Evolutionary conservation across 2,888 invertebrate species (phyloP).

Genomic region (Zaprionus bogoriensis): DNA sequence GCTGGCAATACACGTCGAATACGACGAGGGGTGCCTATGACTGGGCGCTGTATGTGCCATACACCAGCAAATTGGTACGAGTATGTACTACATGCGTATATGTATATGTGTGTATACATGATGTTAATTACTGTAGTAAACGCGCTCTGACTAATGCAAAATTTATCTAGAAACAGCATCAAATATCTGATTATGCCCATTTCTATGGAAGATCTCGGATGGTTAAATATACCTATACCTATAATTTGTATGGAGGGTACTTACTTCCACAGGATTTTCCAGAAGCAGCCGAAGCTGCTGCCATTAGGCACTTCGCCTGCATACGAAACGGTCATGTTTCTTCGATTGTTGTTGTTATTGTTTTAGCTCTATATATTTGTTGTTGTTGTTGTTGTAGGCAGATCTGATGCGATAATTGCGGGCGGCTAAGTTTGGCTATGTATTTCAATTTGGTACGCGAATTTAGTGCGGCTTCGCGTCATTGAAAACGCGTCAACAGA

Average conservation of each 20-base stretch:
- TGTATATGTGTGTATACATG: not conserved
- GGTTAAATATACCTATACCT: too few species aligned
- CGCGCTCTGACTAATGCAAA: conserved; percentile 41
- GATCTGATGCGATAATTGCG: conserved; percentile 16
- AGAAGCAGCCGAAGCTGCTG: conserved; percentile 96
- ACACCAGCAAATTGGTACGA: not conserved
- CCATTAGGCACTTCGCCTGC: conserved; percentile 95
- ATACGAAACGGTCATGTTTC: conserved; percentile 92
- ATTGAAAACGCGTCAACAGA: conserved; percentile 59
- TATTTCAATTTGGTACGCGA: conserved; percentile 38
- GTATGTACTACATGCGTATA: not conserved
- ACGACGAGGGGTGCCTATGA: not conserved
- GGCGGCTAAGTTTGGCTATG: conserved; percentile 43
- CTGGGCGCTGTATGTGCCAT: not conserved
- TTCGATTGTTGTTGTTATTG: conserved; percentile 15
- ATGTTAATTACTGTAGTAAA: conserved; percentile 66
- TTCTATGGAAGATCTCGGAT: not conserved
- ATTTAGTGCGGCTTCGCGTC: conserved; percentile 54
- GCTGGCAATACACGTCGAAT: conserved; percentile 23
- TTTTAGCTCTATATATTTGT: conserved; percentile 4
- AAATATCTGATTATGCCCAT: not conserved
- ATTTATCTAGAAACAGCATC: conserved; percentile 18
- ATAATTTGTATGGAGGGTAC: too few species aligned
- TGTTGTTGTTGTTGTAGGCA: conserved; percentile 14
- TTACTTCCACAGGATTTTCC: conserved; percentile 94